Base-by-base conservation (phyloP, 30 jellyfish, hydroid and myxozoan genomes). In the Aurelia sp. region DNA sequence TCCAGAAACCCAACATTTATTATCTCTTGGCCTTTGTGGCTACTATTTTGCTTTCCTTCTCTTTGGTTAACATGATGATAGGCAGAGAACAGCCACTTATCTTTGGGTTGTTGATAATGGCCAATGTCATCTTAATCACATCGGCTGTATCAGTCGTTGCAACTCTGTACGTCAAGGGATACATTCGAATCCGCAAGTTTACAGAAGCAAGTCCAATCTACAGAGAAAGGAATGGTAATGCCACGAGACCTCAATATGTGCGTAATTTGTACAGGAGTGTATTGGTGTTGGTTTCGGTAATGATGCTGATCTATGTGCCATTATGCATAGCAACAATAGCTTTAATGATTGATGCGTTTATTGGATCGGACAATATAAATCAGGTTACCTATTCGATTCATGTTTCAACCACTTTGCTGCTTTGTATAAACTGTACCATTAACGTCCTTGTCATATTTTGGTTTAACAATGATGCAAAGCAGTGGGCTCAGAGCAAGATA, bases 181-280 rank as follows among this genome's bases (percentile, higher is more conserved):
- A 77, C 27, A 3, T 51, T 3, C 65, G 61, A 13, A 65, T 74
- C 5, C 31, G 74, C 4, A 27, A 11, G 21, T 59, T 53, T 20
- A 76, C 64, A 23, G 44, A 48, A 3, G 51, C 15, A 31, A 77
- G 50, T 61, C 88, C 76, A 19, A 44, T 77, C 41, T 77, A 77
- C 77, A 48, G 17, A 18, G 82, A 11, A 44, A 7, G 55, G 15
- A 44, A 44, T 44, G 55, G 55, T 0, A 4, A 0, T 5, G 55
- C 0, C 0, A 0, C 15, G 15, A 44, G 15, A 44, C 55, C 41
- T 2, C 78, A 68, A 3, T 6, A 68, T 35, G 55, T 44, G 55
- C 55, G 55, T 4, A 44, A 44, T 4, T 44, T 44, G 8, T 44
- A 44, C 55, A 44, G 55, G 10, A 44, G 55, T 44, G 55, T 44